Percentiles rank a stretch among this genome's conserved stretches.
phyloP scores from a whole-genome alignment of 2,113 vertebrate species.

The Toxotes chatareus region DNA sequence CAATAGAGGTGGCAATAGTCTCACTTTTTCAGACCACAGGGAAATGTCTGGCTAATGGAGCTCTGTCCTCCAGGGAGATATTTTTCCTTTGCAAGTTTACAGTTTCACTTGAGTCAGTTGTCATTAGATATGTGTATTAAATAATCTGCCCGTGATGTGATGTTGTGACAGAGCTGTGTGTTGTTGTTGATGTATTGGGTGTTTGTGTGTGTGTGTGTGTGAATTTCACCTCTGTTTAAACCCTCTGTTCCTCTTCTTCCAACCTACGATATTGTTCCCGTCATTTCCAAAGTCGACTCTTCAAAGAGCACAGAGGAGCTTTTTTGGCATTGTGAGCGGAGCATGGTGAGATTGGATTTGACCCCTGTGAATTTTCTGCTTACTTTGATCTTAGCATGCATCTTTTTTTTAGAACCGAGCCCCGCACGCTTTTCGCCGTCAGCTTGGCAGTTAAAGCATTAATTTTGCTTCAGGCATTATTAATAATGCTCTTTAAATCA shows the following conservation, averaged over 20 bases:
- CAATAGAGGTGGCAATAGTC: not conserved
- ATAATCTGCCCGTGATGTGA: slow-evolving; percentile 33
- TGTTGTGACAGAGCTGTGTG: slow-evolving; percentile 49
- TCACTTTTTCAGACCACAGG: not conserved
- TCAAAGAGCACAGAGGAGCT: slow-evolving; percentile 40
- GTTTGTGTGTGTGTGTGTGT: slow-evolving; percentile 39
- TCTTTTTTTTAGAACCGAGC: slow-evolving; percentile 44
- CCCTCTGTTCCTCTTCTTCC: slow-evolving; percentile 22
- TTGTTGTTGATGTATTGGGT: slow-evolving; percentile 49
- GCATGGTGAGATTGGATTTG: slow-evolving; percentile 54
- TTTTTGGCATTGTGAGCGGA: slow-evolving; percentile 40
- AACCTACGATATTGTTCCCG: slow-evolving; percentile 62
- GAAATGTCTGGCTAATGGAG: not conserved
- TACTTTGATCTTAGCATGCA: slow-evolving; percentile 58
- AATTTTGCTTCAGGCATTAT: slow-evolving; percentile 38
- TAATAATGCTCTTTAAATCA: slow-evolving; percentile 61
- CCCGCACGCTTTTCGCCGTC: slow-evolving; percentile 28
- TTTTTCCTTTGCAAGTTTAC: slow-evolving; percentile 22
- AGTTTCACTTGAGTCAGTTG: slow-evolving; percentile 31
- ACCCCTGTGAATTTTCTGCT: slow-evolving; percentile 48
- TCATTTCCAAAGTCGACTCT: slow-evolving; percentile 56
- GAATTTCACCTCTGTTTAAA: slow-evolving; percentile 64
- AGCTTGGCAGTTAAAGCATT: slow-evolving; percentile 31
- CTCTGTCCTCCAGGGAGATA: not conserved
- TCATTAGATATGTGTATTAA: slow-evolving; percentile 36